Base-by-base conservation (phyloP, 2,797 vertebrate species). In the Sardinella longiceps region DNA sequence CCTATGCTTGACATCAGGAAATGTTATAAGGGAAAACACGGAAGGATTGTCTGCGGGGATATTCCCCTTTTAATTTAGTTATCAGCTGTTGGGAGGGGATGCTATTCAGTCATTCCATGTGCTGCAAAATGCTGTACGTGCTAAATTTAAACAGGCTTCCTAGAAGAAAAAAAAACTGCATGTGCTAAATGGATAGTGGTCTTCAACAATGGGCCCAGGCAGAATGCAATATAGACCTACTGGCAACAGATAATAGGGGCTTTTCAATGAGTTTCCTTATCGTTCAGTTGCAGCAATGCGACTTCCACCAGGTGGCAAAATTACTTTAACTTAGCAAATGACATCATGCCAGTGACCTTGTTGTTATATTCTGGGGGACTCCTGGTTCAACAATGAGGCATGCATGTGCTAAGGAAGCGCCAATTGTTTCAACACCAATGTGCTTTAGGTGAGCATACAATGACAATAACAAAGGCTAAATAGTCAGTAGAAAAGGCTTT, bases 291-390 rank as follows among this genome's bases (percentile, higher is more conserved):
- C 88, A 88, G 87, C 90, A 87, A 82, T 86, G 87, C 81, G 39
- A 82, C 87, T 80, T 85, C 81, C 60, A 84, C 83, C 82, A 82
- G 53, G 11, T 86, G 82, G 70, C 50, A 83, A 87, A 77, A 89
- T 81, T 60, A 80, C 86, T 87, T 85, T 20, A 28, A 70, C 88
- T 88, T 89, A 58, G 80, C 83, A 70, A 80, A 87, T 90, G 87
- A 91, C 88, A 85, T 90, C 88, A 91, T 89, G 82, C 88, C 82
- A 87, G 18, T 23, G 56, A 93, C 89, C 91, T 90, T 86, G 86
- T 88, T 87, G 90, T 86, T 91, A 48, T 85, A 80, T 85, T 87
- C 85, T 66, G 80, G 89, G 85, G 74, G 66, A 85, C 77, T 87
- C 51, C 28, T 12, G 77, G 23, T 70, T 83, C 53, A 86, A 90